A percentile compares a stretch with the other conserved stretches of the same genome.
phyloP scores from a whole-genome alignment of 2,888 invertebrate genomes.

The Sesamia inferens region DNA sequence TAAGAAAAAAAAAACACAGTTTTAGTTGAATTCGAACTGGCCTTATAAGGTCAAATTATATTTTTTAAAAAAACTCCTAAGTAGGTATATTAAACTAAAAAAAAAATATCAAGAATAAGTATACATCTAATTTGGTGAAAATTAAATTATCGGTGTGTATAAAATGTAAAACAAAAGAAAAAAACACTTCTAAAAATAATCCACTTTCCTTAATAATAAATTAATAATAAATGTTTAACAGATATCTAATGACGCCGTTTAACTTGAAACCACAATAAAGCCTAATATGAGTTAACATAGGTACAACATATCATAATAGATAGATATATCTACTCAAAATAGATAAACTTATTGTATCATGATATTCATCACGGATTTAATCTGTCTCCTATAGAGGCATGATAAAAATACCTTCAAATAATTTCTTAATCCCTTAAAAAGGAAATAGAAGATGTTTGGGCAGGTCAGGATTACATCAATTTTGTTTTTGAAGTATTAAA shows the following conservation, averaged over 20 bases:
- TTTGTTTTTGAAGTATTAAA: constrained; percentile 14
- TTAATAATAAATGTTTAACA: too few relatives aligned
- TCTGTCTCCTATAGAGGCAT: constrained; percentile 5
- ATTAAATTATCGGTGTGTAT: too few relatives aligned
- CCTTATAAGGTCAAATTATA: not conserved
- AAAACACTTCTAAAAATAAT: not conserved
- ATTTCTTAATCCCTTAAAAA: constrained; percentile 33
- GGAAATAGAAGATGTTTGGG: constrained; percentile 38
- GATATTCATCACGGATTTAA: not conserved
- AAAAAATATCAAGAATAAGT: not conserved
- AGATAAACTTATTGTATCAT: constrained; percentile 22
- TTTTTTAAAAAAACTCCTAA: not conserved
- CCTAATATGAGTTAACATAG: constrained; percentile 18
- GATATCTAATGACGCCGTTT: not conserved
- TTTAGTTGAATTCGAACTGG: constrained; percentile 11
- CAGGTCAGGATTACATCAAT: constrained; percentile 55
- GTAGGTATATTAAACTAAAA: too few relatives aligned
- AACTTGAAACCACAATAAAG: constrained; percentile 22
- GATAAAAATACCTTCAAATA: constrained; percentile 39
- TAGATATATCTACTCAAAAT: constrained; percentile 14
- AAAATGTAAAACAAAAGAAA: too few relatives aligned
- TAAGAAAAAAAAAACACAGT: constrained; percentile 1
- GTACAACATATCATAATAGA: too few relatives aligned
- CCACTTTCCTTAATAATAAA: not conserved
- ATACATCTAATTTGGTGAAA: too few relatives aligned